A percentile compares a stretch with the other conserved stretches of the same genome.
phyloP scores from a whole-genome alignment of 2,888 invertebrate species.

The Lithophane semibrunnea region DNA sequence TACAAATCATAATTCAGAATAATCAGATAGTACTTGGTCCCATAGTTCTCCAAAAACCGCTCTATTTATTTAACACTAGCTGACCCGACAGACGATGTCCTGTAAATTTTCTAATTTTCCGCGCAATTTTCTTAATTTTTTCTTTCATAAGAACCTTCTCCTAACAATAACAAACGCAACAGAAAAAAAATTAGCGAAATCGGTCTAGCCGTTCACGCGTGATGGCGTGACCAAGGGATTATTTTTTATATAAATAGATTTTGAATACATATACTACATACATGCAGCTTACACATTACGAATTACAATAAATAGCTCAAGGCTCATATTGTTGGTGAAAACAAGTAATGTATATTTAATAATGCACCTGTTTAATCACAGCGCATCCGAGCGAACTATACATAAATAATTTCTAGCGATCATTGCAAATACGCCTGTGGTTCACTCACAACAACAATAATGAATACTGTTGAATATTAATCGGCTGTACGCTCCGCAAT shows the following conservation, averaged over 20 bases:
- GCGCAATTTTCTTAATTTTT: no score
- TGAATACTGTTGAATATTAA: conserved; percentile 69
- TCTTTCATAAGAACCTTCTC: no score
- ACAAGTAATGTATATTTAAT: conserved; percentile 54
- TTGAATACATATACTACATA: neutral
- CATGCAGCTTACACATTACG: neutral
- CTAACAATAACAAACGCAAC: no score
- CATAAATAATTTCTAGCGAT: conserved; percentile 64
- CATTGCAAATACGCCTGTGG: conserved; percentile 63
- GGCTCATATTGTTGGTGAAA: conserved; percentile 25
- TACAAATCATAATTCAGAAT: neutral
- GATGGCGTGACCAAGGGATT: no score
- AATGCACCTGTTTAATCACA: conserved; percentile 54
- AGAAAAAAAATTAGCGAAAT: no score
- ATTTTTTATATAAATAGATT: no score
- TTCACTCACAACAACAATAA: conserved; percentile 51
- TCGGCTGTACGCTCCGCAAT: conserved; percentile 65
- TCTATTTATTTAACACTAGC: neutral
- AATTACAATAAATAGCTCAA: conserved; percentile 31
- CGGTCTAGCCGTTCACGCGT: no score
- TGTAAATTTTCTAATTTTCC: no score
- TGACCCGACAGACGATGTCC: no score
- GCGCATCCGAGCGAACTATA: conserved; percentile 32
- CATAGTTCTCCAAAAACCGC: neutral
- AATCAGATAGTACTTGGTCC: neutral